These are phyloP conservation scores for Thinocorus orbignyianus DNA, from an alignment of 2,113 vertebrate species.

Conservation along the genomic window DNA sequence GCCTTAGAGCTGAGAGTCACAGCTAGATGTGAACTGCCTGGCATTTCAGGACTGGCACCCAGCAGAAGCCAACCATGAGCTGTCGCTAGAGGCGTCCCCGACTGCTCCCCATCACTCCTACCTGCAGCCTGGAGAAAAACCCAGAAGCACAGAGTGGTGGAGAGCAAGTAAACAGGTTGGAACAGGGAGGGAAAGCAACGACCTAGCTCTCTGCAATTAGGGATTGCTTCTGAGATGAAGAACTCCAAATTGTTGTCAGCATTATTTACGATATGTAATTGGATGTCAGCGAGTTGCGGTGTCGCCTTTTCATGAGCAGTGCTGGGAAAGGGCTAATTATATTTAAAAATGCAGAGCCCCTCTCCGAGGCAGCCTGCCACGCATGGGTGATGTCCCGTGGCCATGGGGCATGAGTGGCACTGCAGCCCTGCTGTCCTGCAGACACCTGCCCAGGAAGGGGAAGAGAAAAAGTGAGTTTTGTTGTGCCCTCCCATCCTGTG, in stretches of 20 bases:
- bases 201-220: not conserved
- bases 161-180: not conserved
- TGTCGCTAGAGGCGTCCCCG: not conserved
- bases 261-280: not conserved
- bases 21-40: not conserved
- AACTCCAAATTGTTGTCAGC: not conserved
- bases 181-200: not conserved
- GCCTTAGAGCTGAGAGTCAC: not conserved
- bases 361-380: not conserved
- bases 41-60: not conserved
- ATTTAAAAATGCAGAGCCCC: not conserved
- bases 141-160: rapidly evolving
- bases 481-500: not conserved
- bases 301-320: not conserved
- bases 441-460: rapidly evolving
- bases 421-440: not conserved
- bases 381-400: rapidly evolving
- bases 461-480: not conserved
- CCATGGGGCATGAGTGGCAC: too few relatives aligned
- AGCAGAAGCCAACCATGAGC: not conserved
- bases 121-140: not conserved
- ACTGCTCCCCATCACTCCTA: not conserved
- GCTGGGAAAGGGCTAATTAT: not conserved
- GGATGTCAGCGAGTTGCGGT: not conserved
- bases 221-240: not conserved